These are phyloP conservation scores for Forpus xanthops DNA, from an alignment of 2,797 vertebrate species.

Conservation along the genomic window DNA sequence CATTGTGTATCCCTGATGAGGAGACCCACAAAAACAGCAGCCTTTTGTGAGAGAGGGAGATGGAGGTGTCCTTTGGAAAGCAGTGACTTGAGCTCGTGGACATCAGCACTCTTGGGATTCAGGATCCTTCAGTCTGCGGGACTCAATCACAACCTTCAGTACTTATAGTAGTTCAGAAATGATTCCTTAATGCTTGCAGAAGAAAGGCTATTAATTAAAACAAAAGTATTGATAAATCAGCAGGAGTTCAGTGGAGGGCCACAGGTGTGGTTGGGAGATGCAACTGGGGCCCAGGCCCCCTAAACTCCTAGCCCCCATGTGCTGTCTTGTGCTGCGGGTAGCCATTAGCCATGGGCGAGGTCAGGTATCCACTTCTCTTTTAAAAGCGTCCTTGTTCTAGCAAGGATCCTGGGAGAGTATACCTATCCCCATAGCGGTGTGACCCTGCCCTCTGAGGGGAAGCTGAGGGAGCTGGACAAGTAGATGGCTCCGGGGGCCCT, in stretches of 20 bases:
- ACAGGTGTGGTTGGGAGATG: background rate
- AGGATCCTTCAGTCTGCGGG: background rate
- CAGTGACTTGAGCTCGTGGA: background rate
- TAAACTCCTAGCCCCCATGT: no score
- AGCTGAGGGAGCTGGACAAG: background rate
- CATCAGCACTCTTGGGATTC: background rate
- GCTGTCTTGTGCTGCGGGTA: fast-evolving
- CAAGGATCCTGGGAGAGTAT: background rate
- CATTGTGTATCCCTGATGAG: background rate
- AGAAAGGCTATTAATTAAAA: background rate
- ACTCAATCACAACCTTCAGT: background rate
- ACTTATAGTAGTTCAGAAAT: background rate
- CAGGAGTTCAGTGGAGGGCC: background rate
- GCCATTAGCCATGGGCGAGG: fast-evolving
- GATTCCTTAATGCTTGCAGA: background rate
- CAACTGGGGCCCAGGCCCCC: fast-evolving
- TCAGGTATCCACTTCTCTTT: background rate
- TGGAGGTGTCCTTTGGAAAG: background rate
- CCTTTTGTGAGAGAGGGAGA: no score
- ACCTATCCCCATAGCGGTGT: fast-evolving
- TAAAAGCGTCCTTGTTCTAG: background rate
- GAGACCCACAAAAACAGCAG: background rate
- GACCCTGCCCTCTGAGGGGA: background rate
- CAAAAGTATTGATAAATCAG: background rate
- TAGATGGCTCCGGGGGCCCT: background rate